Percentiles rank a stretch among this genome's conserved stretches.
Conservation (phyloP, 2,797 vertebrate species). For the Phoxinus dragarum region DNA sequence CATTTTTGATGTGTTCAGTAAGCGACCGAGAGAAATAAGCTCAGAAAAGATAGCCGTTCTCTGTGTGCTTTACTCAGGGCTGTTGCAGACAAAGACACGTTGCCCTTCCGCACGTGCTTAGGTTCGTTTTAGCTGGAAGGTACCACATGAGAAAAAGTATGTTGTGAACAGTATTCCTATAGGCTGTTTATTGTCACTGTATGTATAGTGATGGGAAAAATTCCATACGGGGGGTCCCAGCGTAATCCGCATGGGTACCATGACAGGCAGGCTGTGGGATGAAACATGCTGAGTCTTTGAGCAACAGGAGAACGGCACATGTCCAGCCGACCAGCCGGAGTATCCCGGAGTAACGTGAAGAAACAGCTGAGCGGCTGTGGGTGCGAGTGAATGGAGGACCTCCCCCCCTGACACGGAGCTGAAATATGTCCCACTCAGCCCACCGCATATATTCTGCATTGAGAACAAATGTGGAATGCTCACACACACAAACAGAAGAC, state of each 20-base stretch:
- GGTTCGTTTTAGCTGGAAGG: neutral
- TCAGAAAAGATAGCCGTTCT: conserved; percentile 16
- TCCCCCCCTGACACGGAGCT: conserved; percentile 60
- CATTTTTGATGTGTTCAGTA: conserved; percentile 69
- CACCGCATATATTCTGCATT: conserved; percentile 68
- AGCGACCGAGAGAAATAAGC: conserved; percentile 67
- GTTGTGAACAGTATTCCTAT: neutral
- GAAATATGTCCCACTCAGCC: conserved; percentile 78
- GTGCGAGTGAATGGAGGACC: conserved; percentile 72
- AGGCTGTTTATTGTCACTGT: neutral
- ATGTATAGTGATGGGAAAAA: conserved; percentile 31
- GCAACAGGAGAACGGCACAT: conserved; percentile 65
- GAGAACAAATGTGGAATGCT: conserved; percentile 60
- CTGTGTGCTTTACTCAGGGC: conserved; percentile 16
- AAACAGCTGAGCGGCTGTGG: conserved; percentile 81
- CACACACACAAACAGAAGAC: conserved; percentile 54
- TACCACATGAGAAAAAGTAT: conserved; percentile 17
- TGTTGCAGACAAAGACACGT: conserved; percentile 35
- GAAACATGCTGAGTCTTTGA: conserved; percentile 64
- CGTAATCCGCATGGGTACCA: conserved; percentile 60
- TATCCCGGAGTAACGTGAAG: conserved; percentile 70
- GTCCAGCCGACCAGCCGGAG: conserved; percentile 56
- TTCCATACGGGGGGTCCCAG: conserved; percentile 55
- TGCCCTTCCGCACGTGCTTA: neutral
- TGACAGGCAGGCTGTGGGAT: conserved; percentile 61